A percentile compares a stretch with the other conserved stretches of the same genome.
phyloP scores from a whole-genome alignment of 2,113 vertebrate species.

The Myocastor coypus region DNA sequence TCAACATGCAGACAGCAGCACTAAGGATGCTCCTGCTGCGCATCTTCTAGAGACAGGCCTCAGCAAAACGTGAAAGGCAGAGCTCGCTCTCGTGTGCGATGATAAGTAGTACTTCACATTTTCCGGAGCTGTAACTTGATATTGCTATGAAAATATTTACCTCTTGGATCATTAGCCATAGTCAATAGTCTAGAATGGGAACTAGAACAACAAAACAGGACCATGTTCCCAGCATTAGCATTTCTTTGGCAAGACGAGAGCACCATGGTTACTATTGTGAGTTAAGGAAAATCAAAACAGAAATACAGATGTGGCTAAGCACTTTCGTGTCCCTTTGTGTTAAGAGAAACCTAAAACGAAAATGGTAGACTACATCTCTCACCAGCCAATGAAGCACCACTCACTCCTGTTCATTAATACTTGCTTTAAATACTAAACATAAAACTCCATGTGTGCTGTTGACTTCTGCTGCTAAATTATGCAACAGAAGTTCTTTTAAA shows the following conservation, averaged over 20 bases:
- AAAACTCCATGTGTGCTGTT: conserved; percentile 48
- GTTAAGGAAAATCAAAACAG: conserved; percentile 74
- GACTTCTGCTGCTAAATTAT: conserved; percentile 52
- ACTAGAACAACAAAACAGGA: conserved; percentile 6
- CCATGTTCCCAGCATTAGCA: conserved; percentile 40
- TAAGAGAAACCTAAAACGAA: conserved; percentile 30
- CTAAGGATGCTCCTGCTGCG: not conserved
- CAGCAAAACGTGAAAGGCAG: not conserved
- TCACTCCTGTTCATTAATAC: conserved; percentile 24
- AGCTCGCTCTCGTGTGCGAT: not conserved
- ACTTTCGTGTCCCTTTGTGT: conserved; percentile 51
- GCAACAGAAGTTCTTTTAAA: conserved; percentile 68
- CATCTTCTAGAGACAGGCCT: not conserved
- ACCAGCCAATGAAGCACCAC: conserved; percentile 26
- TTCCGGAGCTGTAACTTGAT: conserved; percentile 6
- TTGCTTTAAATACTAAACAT: conserved; percentile 37
- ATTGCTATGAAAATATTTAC: conserved; percentile 56
- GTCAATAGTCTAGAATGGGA: conserved; percentile 15
- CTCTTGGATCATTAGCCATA: not conserved
- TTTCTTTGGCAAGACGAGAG: conserved; percentile 67
- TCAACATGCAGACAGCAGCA: not conserved
- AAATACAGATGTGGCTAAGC: conserved; percentile 58
- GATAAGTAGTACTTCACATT: conserved; percentile 27
- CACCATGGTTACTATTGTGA: conserved; percentile 57
- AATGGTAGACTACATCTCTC: conserved; percentile 24